Evolutionary conservation across 1,140 invertebrate genomes (phyloP).

Genomic region (Meloidogyne floridensis): DNA sequence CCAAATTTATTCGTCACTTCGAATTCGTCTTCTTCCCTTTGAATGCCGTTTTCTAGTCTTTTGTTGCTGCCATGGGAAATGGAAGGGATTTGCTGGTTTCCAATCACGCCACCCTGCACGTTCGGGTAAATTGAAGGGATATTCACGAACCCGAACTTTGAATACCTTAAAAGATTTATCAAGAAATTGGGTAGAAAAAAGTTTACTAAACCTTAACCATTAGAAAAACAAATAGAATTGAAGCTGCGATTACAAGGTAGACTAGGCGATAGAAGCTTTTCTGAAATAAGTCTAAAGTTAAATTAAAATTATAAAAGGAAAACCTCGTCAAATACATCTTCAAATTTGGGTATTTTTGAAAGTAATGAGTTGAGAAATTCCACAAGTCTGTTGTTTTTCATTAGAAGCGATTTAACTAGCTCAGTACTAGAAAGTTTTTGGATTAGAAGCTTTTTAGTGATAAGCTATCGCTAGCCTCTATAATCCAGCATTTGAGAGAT

Average conservation of each 20-base stretch:
- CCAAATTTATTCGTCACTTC: not conserved
- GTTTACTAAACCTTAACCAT: constrained; percentile 28
- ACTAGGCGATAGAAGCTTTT: constrained; percentile 57
- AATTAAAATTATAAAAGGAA: not conserved
- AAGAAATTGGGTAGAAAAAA: not conserved
- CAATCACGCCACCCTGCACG: constrained; percentile 47
- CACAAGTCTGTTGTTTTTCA: not conserved
- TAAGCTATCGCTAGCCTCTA: too few species aligned
- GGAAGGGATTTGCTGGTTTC: constrained; percentile 50
- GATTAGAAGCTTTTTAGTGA: too few species aligned
- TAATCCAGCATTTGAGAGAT: not conserved
- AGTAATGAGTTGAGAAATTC: not conserved
- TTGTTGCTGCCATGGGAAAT: constrained; percentile 45
- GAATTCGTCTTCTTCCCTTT: constrained; percentile 5
- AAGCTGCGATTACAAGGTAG: constrained; percentile 44
- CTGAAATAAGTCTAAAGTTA: constrained; percentile 24
- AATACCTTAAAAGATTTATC: constrained; percentile 43
- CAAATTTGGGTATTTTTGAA: constrained; percentile 48
- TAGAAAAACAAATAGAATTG: constrained; percentile 47
- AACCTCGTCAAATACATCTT: constrained; percentile 59
- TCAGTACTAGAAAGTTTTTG: too few species aligned
- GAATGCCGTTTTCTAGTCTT: not conserved
- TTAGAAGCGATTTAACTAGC: not conserved
- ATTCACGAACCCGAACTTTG: constrained; percentile 44
- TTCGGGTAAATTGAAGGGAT: constrained; percentile 47